Evolutionary conservation across 2,797 vertebrate species (phyloP).

Genomic region (Xerus rutilus): DNA sequence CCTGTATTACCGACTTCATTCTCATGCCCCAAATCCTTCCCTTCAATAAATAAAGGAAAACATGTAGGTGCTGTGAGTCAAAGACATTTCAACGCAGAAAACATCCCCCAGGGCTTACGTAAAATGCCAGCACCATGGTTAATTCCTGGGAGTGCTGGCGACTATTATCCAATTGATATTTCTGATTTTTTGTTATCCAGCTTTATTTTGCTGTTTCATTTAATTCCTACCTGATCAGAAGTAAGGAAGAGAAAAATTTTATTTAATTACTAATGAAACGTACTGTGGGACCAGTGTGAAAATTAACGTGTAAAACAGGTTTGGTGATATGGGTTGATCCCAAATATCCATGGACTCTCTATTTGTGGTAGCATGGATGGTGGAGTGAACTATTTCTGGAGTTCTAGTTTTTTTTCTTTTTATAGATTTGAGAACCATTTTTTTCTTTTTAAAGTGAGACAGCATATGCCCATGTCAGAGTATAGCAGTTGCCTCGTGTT

Average conservation of each 20-base stretch:
- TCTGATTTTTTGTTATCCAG: neutral
- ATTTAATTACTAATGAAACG: neutral
- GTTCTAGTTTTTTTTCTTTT: neutral
- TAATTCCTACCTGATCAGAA: neutral
- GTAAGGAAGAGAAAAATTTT: neutral
- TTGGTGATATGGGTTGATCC: neutral
- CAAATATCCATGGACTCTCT: neutral
- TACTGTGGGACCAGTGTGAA: neutral
- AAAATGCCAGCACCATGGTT: neutral
- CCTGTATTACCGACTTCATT: neutral
- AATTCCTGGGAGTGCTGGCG: neutral
- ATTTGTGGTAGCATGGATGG: neutral
- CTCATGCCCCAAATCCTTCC: neutral
- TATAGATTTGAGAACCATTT: conserved; percentile 1
- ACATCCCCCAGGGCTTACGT: neutral
- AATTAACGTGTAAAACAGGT: conserved; percentile 23
- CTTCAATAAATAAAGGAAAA: neutral
- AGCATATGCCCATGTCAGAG: neutral
- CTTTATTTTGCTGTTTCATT: conserved; percentile 47
- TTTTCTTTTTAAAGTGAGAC: neutral
- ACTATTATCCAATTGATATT: neutral
- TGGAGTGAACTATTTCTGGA: neutral
- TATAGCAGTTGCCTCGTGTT: neutral
- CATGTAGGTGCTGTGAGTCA: neutral
- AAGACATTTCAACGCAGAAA: neutral